Evolutionary conservation across 2,888 invertebrate genomes (phyloP).

Genomic region (Lithophane leautieri): DNA sequence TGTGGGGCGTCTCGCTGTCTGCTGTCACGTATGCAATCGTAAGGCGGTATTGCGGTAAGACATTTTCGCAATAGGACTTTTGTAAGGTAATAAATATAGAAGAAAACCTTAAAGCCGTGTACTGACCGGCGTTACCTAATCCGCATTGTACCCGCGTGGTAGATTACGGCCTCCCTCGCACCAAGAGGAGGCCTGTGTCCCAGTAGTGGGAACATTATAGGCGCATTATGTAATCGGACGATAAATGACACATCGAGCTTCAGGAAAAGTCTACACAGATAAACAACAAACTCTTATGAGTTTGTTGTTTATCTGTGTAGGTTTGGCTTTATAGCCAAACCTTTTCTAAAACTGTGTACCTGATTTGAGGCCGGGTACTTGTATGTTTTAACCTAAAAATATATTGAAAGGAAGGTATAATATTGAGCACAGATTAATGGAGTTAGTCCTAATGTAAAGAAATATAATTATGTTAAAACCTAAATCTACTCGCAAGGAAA

Average conservation of each 20-base stretch:
- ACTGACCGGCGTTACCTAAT: too few species aligned
- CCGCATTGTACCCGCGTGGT: too few species aligned
- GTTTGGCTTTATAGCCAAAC: too few species aligned
- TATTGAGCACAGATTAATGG: neutral
- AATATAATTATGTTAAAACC: neutral
- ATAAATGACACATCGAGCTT: neutral
- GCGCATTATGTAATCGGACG: too few species aligned
- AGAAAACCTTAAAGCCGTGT: neutral
- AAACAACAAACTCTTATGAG: too few species aligned
- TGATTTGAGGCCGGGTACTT: neutral
- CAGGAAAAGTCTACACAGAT: neutral
- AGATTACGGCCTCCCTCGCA: too few species aligned
- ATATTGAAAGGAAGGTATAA: neutral
- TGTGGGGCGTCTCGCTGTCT: slow-evolving; percentile 81
- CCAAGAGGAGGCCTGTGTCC: too few species aligned
- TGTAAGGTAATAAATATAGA: neutral
- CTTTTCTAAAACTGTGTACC: neutral
- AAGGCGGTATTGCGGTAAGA: slow-evolving; percentile 24
- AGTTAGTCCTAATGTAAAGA: neutral
- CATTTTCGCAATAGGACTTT: neutral
- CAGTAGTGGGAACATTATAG: too few species aligned
- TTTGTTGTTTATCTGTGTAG: too few species aligned
- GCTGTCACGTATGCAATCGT: slow-evolving; percentile 75
- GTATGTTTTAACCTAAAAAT: neutral
- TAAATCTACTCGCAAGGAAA: neutral